Percentiles rank a stretch among this genome's conserved stretches.
Conservation (phyloP, 1,140 invertebrate genomes). For the Spodoptera litura region DNA sequence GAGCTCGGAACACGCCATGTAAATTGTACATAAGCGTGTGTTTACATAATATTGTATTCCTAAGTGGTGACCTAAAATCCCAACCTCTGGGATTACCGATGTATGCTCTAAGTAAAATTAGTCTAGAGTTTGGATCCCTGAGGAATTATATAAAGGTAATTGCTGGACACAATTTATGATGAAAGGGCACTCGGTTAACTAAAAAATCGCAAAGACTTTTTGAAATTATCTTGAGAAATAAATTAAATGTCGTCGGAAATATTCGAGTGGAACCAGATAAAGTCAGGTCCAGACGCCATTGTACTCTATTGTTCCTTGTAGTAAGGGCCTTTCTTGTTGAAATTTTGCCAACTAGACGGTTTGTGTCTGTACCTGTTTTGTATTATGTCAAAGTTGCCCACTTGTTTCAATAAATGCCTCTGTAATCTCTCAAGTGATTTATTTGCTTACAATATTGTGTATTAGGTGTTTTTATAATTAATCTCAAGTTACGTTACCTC, state of each 20-base stretch:
- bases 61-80: conserved; percentile 26
- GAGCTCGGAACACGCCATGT: conserved; percentile 9
- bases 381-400: neutral
- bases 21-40: conserved; percentile 10
- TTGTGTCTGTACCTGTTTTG: conserved; percentile 2
- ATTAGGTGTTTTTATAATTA: no score
- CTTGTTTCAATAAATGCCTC: conserved; percentile 1
- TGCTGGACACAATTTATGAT: conserved; percentile 12
- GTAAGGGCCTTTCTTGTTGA: conserved; percentile 22
- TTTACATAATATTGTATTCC: conserved; percentile 32
- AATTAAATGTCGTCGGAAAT: neutral
- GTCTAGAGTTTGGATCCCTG: conserved; percentile 1
- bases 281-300: conserved; percentile 30
- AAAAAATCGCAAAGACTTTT: neutral
- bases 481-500: no score
- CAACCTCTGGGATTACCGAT: conserved; percentile 19
- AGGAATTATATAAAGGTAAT: neutral
- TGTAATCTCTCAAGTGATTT: conserved; percentile 2
- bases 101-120: conserved; percentile 32
- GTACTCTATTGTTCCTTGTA: conserved; percentile 9
- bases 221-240: neutral
- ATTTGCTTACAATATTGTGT: no score
- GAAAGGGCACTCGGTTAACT: neutral
- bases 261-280: conserved; percentile 16
- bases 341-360: conserved; percentile 15